A percentile compares a stretch with the other conserved stretches of the same genome.
These are phyloP conservation scores for Cephus pygmeus DNA, from an alignment of 2,888 invertebrate genomes.

Conservation along the genomic window DNA sequence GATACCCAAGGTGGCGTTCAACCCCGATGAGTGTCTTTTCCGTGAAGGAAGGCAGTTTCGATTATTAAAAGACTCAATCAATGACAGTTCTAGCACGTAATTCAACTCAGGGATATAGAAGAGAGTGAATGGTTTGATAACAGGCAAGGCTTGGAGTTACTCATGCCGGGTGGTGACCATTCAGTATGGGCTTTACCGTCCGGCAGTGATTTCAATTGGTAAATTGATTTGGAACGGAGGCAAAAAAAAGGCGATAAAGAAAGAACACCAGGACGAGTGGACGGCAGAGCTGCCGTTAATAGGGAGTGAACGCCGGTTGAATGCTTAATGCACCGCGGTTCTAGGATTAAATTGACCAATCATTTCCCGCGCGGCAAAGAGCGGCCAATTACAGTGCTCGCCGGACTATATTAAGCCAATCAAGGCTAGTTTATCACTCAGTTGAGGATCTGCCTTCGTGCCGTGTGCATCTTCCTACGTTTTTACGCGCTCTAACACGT, in stretches of 20 bases:
- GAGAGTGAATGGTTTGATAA: conserved; percentile 48
- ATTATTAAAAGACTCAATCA: neutral
- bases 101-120: conserved; percentile 11
- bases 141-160: conserved; percentile 23
- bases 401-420: conserved; percentile 76
- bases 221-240: conserved; percentile 57
- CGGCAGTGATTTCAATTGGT: conserved; percentile 64
- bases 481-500: neutral
- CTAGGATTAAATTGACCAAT: conserved; percentile 66
- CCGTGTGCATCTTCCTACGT: conserved; percentile 45
- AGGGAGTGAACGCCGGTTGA: conserved; percentile 64
- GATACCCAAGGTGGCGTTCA: neutral
- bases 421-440: conserved; percentile 73
- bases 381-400: conserved; percentile 72
- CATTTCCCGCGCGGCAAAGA: conserved; percentile 68
- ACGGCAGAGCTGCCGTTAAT: conserved; percentile 54
- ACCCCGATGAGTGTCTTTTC: neutral
- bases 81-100: neutral
- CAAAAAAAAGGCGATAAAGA: conserved; percentile 30
- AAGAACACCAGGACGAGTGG: conserved; percentile 25
- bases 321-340: conserved; percentile 63
- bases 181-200: conserved; percentile 19
- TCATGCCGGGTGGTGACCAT: conserved; percentile 9
- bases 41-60: neutral
- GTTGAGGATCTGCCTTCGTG: conserved; percentile 68